Evolutionary conservation across 2,888 invertebrate species (phyloP).

Genomic region (Pammene fasciana): DNA sequence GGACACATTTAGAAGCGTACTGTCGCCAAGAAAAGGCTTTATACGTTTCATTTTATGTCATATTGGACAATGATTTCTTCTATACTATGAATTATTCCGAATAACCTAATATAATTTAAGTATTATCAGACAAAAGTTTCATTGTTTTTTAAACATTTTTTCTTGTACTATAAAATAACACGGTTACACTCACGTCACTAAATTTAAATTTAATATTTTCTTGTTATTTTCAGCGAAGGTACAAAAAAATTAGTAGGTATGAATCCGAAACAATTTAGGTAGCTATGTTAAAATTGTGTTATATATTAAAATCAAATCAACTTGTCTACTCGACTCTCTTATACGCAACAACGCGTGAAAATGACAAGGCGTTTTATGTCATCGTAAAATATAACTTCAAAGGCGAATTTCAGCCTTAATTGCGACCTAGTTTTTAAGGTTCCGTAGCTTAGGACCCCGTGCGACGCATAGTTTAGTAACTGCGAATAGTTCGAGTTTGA

Average conservation of each 20-base stretch:
- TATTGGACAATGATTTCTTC: too few species aligned
- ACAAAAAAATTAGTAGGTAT: not conserved
- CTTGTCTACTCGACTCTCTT: conserved; percentile 44
- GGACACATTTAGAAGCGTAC: conserved; percentile 52
- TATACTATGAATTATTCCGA: too few species aligned
- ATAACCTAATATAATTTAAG: too few species aligned
- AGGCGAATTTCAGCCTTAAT: conserved; percentile 49
- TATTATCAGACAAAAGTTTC: too few species aligned
- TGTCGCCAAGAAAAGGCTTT: not conserved
- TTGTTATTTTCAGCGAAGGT: too few species aligned
- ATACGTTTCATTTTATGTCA: too few species aligned
- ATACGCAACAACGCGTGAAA: conserved; percentile 52
- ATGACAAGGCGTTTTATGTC: conserved; percentile 60
- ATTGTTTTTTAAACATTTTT: too few species aligned
- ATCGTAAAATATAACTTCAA: conserved; percentile 57
- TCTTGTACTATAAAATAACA: too few species aligned
- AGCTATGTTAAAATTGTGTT: not conserved
- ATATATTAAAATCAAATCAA: conserved; percentile 35
- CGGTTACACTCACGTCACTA: too few species aligned
- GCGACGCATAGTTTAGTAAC: conserved; percentile 33
- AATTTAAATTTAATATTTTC: too few species aligned
- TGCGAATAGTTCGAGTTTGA: conserved; percentile 28
- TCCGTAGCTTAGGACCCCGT: conserved; percentile 9
- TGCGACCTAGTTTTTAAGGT: conserved; percentile 41
- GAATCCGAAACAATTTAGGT: not conserved